Conservation (phyloP, 1,140 invertebrate species). For the Tribolium castaneum region DNA sequence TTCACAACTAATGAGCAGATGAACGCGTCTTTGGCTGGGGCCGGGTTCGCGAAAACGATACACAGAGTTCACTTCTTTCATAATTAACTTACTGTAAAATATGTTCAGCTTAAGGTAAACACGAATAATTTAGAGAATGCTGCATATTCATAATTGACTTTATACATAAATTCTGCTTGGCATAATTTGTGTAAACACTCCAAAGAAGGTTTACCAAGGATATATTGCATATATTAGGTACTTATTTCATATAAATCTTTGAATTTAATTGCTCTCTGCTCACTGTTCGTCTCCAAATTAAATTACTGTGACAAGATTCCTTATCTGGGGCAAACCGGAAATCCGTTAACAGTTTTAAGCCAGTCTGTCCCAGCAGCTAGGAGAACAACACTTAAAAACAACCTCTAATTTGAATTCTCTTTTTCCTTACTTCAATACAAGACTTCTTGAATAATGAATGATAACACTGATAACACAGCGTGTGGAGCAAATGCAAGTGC, state of each 20-base stretch:
- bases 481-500: not conserved
- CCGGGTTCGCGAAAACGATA: constrained; percentile 19
- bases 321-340: not conserved
- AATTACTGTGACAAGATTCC: constrained; percentile 21
- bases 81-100: constrained; percentile 36
- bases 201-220: constrained; percentile 33
- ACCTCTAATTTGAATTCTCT: not conserved
- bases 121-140: constrained; percentile 34
- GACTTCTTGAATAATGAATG: not conserved
- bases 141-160: constrained; percentile 36
- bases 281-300: constrained; percentile 5
- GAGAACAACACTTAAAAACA: not conserved
- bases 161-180: constrained; percentile 34
- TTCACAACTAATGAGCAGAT: constrained; percentile 11
- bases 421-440: not conserved
- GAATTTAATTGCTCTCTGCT: constrained; percentile 25
- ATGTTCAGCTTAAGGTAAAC: constrained; percentile 34
- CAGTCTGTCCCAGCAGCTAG: not conserved
- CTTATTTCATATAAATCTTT: constrained; percentile 33
- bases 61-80: constrained; percentile 22
- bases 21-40: not conserved
- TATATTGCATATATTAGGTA: constrained; percentile 33
- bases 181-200: constrained; percentile 34
- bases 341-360: constrained; percentile 9
- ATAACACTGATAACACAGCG: not conserved